Base-by-base conservation (phyloP, 2,797 vertebrate genomes). In the Pseudotriccus pelzelni region DNA sequence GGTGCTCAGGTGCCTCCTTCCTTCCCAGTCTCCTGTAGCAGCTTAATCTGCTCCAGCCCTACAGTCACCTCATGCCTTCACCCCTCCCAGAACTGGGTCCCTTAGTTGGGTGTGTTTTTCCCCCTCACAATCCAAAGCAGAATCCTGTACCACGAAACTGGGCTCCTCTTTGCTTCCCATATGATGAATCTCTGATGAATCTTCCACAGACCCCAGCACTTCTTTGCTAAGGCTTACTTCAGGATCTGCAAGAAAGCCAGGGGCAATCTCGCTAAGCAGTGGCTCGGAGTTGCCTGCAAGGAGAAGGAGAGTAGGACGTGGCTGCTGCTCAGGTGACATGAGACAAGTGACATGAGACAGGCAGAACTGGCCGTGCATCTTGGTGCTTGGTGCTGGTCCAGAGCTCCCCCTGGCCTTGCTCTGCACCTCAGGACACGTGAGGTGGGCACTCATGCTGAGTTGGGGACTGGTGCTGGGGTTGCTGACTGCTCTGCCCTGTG, bases 141-240 rank as follows among this genome's bases (percentile, higher is more conserved):
- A 72, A 20, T 34, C 14, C 27, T 3, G 2, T 39, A 27, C 11
- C 11, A 3, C 21, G 18, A 30, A 59, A 36, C 14, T 79, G 16
- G 30, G 14, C 27, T 53, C 10, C 12, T 53, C 55, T 72, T 88
- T 39, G 39, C 17, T 64, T 81, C 20, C 39, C 1, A 3, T 15
- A 12, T 24, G 28, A 32, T 0, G 1, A 49, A 23, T 6, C 56
- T 74, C 39, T 59, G 9, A 46, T 46, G 46, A 47, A 14, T 47
- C 46, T 47, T 98, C 68, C 97, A 98, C 34, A 97, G 94, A 94
- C 92, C 95, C 44, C 97, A 97, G 95, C 97, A 98, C 93, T 97
- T 98, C 95, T 98, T 98, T 85, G 97, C 97, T 47, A 98, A 97
- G 94, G 98, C 92, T 24, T 98, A 97, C 43, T 93, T 95, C 2